Base-by-base conservation (phyloP, 30 jellyfish, hydroid and myxozoan species). In the Haliclystus octoradiatus region DNA sequence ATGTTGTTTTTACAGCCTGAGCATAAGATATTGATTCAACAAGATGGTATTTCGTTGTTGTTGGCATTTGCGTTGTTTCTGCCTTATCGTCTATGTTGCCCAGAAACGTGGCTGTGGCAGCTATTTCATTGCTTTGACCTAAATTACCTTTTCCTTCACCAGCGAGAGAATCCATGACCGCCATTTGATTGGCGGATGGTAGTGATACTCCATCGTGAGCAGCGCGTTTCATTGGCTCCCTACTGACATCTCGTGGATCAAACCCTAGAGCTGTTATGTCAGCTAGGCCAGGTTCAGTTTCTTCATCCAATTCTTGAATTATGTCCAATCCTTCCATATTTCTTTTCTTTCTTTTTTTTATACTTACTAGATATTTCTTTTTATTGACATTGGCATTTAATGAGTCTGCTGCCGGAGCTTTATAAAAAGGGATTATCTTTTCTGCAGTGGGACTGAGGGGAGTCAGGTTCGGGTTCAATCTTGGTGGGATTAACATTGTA, bases 131-230 rank as follows among this genome's bases (percentile, higher is more conserved):
- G n/a, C n/a, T n/a, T n/a, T n/a, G n/a, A n/a, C n/a, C n/a, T n/a
- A n/a, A n/a, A n/a, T 84, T 92, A 46, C 66, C 92, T 28, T 80
- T 23, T 1, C 70, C 92, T 33, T 79, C 92, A 61, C 57, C 70
- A 0, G 75, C 65, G 52, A 79, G 33, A 19, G 83, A 69, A 49
- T 79, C 92, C 62, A 79, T 29, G 24, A 79, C 49, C n/a, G 63
- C 47, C 9, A 66, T 83, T 65, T 79, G 92, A 50, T 75, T 53
- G 26, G 29, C 24, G 14, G 22, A 71, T 5, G 57, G 9, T 26
- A 79, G 67, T 29, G 60, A 27, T 25, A 67, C 51, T 62, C 34
- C 79, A 23, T 73, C 60, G 7, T 53, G 32, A 5, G 69, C 69
- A 29, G 57, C 88, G 14, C 94, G 75, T 46, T 72, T 74, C 1